phyloP scores from a whole-genome alignment of 2,888 invertebrate species.

The Adelognathus sp. region DNA sequence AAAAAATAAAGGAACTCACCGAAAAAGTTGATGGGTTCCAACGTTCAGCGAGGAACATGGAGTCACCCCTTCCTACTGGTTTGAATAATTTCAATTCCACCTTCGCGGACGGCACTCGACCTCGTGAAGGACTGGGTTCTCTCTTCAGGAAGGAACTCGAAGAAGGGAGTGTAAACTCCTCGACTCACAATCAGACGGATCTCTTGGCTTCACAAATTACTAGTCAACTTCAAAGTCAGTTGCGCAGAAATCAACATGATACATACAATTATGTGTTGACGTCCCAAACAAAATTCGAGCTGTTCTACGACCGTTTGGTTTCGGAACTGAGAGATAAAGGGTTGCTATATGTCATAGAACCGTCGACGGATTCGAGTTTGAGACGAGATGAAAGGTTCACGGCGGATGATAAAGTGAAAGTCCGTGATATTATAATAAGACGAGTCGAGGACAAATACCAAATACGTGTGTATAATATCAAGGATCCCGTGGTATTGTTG shows the following conservation, averaged over 20 bases:
- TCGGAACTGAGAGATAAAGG: background rate
- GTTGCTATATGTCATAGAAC: background rate
- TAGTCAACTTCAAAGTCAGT: background rate
- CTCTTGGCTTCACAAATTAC: background rate
- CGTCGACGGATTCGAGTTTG: slow-evolving; percentile 4
- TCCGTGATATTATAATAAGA: slow-evolving; percentile 53
- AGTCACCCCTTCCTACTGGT: background rate
- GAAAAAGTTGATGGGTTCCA: background rate
- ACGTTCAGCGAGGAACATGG: background rate
- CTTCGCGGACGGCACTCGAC: background rate
- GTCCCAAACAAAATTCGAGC: background rate
- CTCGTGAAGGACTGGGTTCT: background rate
- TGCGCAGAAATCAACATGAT: background rate
- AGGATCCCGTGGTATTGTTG: slow-evolving; percentile 41
- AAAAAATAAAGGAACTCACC: background rate
- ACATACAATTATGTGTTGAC: background rate
- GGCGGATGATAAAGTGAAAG: slow-evolving; percentile 26
- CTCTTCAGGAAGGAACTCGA: background rate
- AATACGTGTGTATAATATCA: slow-evolving; percentile 26
- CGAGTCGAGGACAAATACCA: slow-evolving; percentile 37
- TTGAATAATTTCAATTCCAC: background rate
- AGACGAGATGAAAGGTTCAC: slow-evolving; percentile 10
- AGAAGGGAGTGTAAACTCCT: background rate
- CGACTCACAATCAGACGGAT: background rate
- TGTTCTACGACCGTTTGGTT: background rate